A percentile compares a stretch with the other conserved stretches of the same genome.
Conservation (phyloP, 2,888 invertebrate genomes). For the Megaustenia siamemsis region DNA sequence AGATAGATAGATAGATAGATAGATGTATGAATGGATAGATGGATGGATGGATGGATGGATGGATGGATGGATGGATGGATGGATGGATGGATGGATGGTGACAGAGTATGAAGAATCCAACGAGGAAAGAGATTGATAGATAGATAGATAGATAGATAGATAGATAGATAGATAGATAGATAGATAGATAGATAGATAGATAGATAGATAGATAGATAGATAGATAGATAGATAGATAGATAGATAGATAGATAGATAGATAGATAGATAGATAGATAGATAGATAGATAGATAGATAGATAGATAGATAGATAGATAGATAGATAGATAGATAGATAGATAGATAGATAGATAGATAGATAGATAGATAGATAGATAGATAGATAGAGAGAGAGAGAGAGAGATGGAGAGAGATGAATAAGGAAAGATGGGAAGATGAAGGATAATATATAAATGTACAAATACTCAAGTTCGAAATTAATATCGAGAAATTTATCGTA, state of each 20-base stretch:
- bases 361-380: conserved; percentile 1
- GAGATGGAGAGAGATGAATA: background rate
- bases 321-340: conserved; percentile 1
- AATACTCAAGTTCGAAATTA: too few species aligned
- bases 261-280: background rate
- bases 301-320: background rate
- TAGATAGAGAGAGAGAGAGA: background rate
- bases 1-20: too few species aligned
- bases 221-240: too few species aligned
- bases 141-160: background rate
- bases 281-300: background rate
- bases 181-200: background rate
- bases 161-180: background rate
- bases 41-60: too few species aligned
- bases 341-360: background rate
- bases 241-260: background rate
- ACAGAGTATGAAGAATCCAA: too few species aligned
- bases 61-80: too few species aligned
- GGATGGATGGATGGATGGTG: too few species aligned
- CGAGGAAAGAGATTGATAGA: background rate
- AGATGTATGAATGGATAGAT: too few species aligned
- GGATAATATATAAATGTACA: too few species aligned
- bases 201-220: too few species aligned
- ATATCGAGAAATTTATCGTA: too few species aligned
- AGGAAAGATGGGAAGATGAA: background rate